Percentiles rank a stretch among this genome's conserved stretches.
Conservation (phyloP, 2,797 vertebrate species). For the Danio albolineatus region DNA sequence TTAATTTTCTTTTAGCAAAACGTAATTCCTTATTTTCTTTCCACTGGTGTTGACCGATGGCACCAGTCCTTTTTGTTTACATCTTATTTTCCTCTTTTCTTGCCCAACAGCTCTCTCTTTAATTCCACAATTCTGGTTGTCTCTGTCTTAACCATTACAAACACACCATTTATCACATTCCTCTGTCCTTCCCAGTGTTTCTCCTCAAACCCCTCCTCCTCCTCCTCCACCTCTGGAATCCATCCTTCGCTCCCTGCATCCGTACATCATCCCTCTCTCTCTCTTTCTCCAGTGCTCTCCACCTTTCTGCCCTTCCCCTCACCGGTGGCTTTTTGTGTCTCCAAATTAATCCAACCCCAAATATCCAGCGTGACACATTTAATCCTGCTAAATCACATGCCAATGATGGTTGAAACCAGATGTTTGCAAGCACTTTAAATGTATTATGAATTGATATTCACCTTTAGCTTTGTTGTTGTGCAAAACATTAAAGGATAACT, state of each 20-base stretch:
- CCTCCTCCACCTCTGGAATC: constrained; percentile 61
- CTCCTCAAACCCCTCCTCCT: constrained; percentile 72
- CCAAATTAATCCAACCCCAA: neutral
- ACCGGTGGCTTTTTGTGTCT: neutral
- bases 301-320: constrained; percentile 53
- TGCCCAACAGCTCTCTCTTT: constrained; percentile 17
- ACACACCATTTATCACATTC: constrained; percentile 76
- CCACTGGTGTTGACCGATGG: neutral
- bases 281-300: neutral
- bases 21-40: neutral
- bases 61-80: neutral
- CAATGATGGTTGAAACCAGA: constrained; percentile 7
- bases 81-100: neutral
- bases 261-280: constrained; percentile 47
- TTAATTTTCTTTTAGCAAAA: neutral
- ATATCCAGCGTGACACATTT: neutral
- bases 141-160: constrained; percentile 66
- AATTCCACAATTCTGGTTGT: constrained; percentile 58
- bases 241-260: constrained; percentile 66
- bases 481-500: neutral
- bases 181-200: constrained; percentile 63
- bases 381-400: neutral
- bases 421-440: neutral
- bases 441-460: neutral
- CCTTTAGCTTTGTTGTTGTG: neutral